Evolutionary conservation across 2,888 invertebrate genomes (phyloP).

Genomic region (Rotaria magnacalcarata): DNA sequence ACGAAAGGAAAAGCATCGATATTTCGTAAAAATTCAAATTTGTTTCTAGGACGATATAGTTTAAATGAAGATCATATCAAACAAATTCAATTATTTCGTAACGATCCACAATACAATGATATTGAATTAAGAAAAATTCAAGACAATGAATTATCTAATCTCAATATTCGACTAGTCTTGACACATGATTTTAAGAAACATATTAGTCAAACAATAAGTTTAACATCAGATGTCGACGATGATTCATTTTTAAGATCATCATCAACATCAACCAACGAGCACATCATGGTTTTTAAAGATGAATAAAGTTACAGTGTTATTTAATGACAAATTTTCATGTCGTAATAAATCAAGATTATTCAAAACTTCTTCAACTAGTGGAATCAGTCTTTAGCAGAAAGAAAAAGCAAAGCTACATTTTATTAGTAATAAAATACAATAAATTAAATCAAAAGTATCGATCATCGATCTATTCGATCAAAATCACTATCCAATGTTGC

Average conservation of each 20-base stretch:
- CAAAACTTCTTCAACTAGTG: too few relatives aligned
- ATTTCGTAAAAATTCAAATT: background rate
- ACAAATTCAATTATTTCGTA: background rate
- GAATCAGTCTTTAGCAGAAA: too few relatives aligned
- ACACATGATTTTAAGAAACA: conserved; percentile 10
- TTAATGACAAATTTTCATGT: too few relatives aligned
- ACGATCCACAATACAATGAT: background rate
- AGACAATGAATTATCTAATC: conserved; percentile 6
- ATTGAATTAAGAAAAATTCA: background rate
- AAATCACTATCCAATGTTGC: conserved; percentile 1
- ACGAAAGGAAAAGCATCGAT: background rate
- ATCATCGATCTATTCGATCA: background rate
- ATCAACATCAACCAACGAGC: conserved; percentile 11
- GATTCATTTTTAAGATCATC: conserved; percentile 7
- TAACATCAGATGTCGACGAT: background rate
- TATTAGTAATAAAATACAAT: too few relatives aligned
- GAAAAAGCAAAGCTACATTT: too few relatives aligned
- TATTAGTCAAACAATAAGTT: background rate
- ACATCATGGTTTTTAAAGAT: background rate
- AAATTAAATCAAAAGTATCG: too few relatives aligned
- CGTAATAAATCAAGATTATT: too few relatives aligned
- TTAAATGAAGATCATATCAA: background rate
- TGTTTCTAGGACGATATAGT: background rate
- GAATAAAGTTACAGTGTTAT: background rate
- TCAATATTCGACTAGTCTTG: background rate